These are phyloP conservation scores for Hydrotaea cyrtoneurina DNA, from an alignment of 2,888 invertebrate genomes.

Conservation along the genomic window DNA sequence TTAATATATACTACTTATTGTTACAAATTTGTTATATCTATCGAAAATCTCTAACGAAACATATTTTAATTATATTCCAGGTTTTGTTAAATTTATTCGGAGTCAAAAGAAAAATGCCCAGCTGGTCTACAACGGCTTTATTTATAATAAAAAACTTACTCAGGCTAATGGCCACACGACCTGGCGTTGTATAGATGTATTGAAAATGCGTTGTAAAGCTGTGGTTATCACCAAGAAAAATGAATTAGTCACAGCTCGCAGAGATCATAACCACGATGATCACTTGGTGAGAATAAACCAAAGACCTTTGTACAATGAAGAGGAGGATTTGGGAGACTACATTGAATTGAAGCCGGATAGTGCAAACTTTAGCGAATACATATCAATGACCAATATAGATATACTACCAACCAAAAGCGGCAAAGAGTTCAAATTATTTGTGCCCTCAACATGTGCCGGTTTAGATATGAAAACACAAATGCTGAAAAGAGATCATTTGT, in stretches of 20 bases:
- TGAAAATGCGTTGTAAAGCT: conserved; percentile 80
- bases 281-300: conserved; percentile 78
- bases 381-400: conserved; percentile 76
- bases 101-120: conserved; percentile 82
- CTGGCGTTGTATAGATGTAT: conserved; percentile 80
- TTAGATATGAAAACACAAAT: conserved; percentile 47
- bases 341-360: conserved; percentile 79
- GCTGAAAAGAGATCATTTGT: conserved; percentile 37
- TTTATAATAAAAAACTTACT: conserved; percentile 81
- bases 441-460: conserved; percentile 72
- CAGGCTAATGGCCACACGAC: conserved; percentile 81
- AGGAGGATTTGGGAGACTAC: conserved; percentile 79
- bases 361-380: conserved; percentile 76
- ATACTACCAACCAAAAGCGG: conserved; percentile 76
- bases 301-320: conserved; percentile 77
- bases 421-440: conserved; percentile 78
- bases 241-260: conserved; percentile 75
- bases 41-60: neutral
- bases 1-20: no score
- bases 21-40: no score
- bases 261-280: conserved; percentile 78
- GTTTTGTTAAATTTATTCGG: conserved; percentile 79
- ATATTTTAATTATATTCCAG: conserved; percentile 56
- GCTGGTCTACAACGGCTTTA: conserved; percentile 79
- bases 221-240: conserved; percentile 80